Evolutionary conservation across 2,113 vertebrate genomes (phyloP).

Genomic region (Phaethornis superciliosus): DNA sequence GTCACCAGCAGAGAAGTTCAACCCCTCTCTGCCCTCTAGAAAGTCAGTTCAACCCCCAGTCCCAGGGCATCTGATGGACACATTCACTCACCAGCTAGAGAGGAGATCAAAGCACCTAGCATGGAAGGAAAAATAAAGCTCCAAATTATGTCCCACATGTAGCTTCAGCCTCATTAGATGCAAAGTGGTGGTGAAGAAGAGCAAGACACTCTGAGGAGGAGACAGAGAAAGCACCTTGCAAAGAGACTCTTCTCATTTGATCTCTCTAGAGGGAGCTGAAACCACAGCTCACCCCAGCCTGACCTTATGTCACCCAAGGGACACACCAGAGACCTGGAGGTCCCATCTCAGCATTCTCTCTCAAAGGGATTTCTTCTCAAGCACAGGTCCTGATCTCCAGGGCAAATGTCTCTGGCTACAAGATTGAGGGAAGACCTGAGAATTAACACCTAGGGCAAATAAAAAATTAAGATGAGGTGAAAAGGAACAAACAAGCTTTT

Average conservation of each 20-base stretch:
- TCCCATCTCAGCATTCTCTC: background rate
- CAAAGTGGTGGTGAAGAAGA: background rate
- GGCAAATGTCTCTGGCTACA: background rate
- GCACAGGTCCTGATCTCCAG: background rate
- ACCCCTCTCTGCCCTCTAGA: background rate
- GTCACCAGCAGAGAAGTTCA: background rate
- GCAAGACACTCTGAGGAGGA: background rate
- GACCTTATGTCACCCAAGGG: background rate
- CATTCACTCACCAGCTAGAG: background rate
- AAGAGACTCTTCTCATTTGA: background rate
- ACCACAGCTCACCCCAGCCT: background rate
- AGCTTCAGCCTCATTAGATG: background rate
- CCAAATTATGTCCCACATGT: background rate
- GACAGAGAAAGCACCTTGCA: background rate
- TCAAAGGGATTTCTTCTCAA: background rate
- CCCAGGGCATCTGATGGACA: background rate
- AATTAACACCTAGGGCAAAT: background rate
- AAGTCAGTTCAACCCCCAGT: background rate
- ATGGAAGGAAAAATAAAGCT: background rate
- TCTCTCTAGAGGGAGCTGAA: conserved; percentile 32
- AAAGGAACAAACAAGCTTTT: background rate
- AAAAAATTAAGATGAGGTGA: background rate
- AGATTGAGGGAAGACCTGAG: background rate
- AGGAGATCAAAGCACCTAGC: background rate
- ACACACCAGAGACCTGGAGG: background rate